Evolutionary conservation across 2,113 vertebrate genomes (phyloP), one percentile per base, ranked within the genome.

Genomic region (Galeopterus variegatus): DNA sequence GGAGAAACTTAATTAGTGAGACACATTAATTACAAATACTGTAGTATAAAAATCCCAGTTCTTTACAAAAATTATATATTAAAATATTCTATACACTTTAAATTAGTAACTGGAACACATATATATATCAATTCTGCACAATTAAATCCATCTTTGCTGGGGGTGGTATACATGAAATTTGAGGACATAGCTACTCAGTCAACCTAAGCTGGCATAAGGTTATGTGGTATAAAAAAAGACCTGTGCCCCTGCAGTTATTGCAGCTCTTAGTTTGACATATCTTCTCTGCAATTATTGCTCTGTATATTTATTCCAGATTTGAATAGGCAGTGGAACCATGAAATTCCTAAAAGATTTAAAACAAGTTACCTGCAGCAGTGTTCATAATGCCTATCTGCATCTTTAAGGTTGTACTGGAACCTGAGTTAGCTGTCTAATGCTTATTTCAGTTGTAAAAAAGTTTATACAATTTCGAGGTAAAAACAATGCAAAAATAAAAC

Each of bases 401-500:
- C 91, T 77, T 94, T 10, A 95, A 97, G 87, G 95, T 97, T 94
- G 96, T 97, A 97, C 96, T 97, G 95, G 88, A 80, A 98, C 98
- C 98, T 98, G 98, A 98, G 98, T 96, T 98, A 98, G 96, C 98
- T 97, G 86, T 94, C 19, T 93, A 98, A 98, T 64, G 81, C 83
- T 97, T 97, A 97, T 97, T 98, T 97, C 90, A 82, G 97, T 98
- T 97, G 64, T 98, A 98, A 98, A 99, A 98, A 98, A 98, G 95
- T 98, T 97, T 98, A 98, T 98, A 99, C 97, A 98, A 98, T 95
- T 98, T 98, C 58, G 97, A 98, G 98, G 96, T 99, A 99, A 98
- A 99, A 99, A 99, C 97, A 98, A 99, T 99, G 98, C 96, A 99
- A 99, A 99, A 99, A 99, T 99, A 98, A 99, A 99, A 98, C 98